Evolutionary conservation across 2,113 vertebrate genomes (phyloP), one percentile per base, ranked within the genome.

Genomic region (Rhinopomastus cyanomelas): DNA sequence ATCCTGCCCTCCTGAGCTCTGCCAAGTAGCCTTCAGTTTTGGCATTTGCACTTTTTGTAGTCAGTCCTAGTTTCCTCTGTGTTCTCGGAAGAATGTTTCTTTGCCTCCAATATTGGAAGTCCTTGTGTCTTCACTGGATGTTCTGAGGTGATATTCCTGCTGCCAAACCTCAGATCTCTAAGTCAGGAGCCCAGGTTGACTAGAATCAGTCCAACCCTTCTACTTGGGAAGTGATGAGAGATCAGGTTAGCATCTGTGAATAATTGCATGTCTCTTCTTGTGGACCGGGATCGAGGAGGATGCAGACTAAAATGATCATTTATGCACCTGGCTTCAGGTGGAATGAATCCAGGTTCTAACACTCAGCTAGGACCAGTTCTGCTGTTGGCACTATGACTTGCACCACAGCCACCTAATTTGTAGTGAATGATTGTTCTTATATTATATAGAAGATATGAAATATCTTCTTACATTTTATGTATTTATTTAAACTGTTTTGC

Each of bases 41-140:
- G 67, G 67, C 67, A 51, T 80, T 88, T 76, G 14, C 80, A 22
- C 67, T 87, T 68, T 90, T 77, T 59, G 37, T 85, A 85, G 59
- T 79, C 48, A 65, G 51, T 73, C 53, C 78, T 90, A 71, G 37
- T 87, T 89, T 95, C 67, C 61, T 85, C 55, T 61, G 30, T 77
- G 23, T 65, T 90, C 74, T 88, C 55, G 32, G 44, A 90, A 87
- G 62, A 92, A 92, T 74, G 78, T 62, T 87, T 85, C 66, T 86
- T 93, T 87, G 71, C 90, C 23, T 80, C 85, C 56, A 62, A 0
- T 55, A 34, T 30, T 85, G 84, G 36, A 84, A 39, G 48, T 59
- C 64, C 19, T 36, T 13, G 6, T 85, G 15, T 65, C 69, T 87
- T 87, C 62, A 69, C 44, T 51, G 25, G 51, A 46, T 1, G 2